phyloP scores from a whole-genome alignment of 2,113 vertebrate species.

The Rhodinocichla rosea region DNA sequence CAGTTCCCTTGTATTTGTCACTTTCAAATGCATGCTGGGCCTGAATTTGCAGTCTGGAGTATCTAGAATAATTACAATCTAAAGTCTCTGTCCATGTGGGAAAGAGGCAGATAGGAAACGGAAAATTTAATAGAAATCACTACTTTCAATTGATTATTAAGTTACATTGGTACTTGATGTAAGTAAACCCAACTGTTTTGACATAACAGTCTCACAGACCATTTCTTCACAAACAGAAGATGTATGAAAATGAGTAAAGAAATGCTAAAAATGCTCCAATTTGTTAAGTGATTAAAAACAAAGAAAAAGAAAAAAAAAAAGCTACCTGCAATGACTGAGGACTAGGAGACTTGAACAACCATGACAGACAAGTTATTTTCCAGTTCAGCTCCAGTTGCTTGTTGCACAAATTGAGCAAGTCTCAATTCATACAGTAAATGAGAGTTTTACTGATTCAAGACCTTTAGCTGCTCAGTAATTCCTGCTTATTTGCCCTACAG shows the following conservation, averaged over 20 bases:
- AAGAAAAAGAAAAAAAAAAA: background rate
- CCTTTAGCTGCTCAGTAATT: background rate
- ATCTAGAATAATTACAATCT: background rate
- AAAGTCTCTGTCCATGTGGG: background rate
- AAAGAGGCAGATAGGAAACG: background rate
- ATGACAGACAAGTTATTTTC: background rate
- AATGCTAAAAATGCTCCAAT: background rate
- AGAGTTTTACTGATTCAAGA: background rate
- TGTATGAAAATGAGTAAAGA: background rate
- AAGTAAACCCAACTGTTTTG: background rate
- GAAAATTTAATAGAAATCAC: background rate
- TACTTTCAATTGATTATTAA: background rate
- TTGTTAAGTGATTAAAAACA: background rate
- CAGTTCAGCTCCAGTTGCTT: background rate
- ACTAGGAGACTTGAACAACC: background rate
- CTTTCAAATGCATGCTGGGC: background rate
- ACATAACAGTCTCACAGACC: background rate
- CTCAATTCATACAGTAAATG: background rate
- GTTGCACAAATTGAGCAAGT: background rate
- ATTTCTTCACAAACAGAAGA: background rate
- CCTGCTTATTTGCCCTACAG: background rate
- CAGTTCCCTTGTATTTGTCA: background rate
- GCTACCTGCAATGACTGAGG: background rate
- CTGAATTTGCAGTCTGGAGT: background rate
- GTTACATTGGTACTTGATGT: background rate